Evolutionary conservation across 2,113 vertebrate species (phyloP), one percentile per base, ranked within the genome.

Genomic region (Nycticorax nycticorax): DNA sequence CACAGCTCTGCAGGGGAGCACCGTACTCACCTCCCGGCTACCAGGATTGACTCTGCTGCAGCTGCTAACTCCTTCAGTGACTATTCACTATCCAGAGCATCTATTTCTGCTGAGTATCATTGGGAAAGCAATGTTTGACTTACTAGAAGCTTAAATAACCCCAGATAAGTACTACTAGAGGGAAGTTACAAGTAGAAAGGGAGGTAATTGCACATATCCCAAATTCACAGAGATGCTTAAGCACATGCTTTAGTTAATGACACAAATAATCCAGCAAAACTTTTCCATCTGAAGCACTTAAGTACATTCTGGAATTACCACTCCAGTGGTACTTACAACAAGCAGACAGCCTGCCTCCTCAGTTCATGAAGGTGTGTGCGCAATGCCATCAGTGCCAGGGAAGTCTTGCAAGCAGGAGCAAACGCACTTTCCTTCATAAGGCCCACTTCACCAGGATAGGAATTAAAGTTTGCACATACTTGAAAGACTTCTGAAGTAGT

Each of bases 1-100:
- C 8, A 0, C 88, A 41, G 57, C 24, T 45, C 59, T 19, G 28
- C 6, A 0, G 5, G 13, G 32, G 16, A 55, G 47, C n/a, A 22
- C 12, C 0, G 0, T 4, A 8, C 8, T 35, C 53, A n/a, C 23
- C 32, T 21, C 41, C 30, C 0, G 0, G n/a, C n/a, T 60, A 19
- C 33, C 60, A 62, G 74, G 32, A 20, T 2, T 28, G 30, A 55
- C n/a, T 66, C 66, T 30, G 60, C 47, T 3, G 0, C 10, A 4
- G 52, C 73, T 24, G 22, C 30, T 12, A 43, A n/a, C 19, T 30
- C 55, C 86, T 85, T 17, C 1, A 0, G 50, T 1, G 1, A 48
- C 41, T 45, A 1, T 15, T 67, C 2, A 0, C 75, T 62, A 28
- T 5, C 78, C 33, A 56, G 53, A 17, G 14, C 53, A 53, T 6